Percentiles rank a stretch among this genome's conserved stretches.
Conservation (phyloP, 1,140 invertebrate species). For the Muscidifurax raptorellus region DNA sequence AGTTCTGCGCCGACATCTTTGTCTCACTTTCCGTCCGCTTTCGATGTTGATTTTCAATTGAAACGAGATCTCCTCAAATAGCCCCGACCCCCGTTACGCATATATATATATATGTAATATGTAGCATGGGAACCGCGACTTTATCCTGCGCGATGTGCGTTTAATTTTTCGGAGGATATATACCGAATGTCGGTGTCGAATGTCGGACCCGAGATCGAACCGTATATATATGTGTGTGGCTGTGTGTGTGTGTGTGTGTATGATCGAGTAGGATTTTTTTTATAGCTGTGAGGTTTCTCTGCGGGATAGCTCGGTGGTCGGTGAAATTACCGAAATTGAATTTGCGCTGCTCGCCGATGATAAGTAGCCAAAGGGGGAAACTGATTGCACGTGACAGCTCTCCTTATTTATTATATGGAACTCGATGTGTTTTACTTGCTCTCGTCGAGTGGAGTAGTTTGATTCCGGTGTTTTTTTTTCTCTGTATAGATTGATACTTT, state of each 20-base stretch:
- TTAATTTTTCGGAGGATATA: slow-evolving; percentile 36
- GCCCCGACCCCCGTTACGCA: slow-evolving; percentile 61
- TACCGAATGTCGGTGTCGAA: slow-evolving; percentile 45
- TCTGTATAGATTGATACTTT: not conserved
- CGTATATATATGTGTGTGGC: not conserved
- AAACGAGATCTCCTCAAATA: slow-evolving; percentile 75
- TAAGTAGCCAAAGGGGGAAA: slow-evolving; percentile 9
- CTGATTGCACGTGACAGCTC: not conserved
- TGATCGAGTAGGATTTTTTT: not conserved
- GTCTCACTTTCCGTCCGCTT: slow-evolving; percentile 57
- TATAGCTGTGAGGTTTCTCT: not conserved
- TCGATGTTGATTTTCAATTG: slow-evolving; percentile 73
- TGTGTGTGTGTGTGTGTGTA: not conserved
- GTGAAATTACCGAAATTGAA: slow-evolving; percentile 39
- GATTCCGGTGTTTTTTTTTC: not conserved
- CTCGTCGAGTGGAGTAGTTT: not conserved
- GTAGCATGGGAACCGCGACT: slow-evolving; percentile 67
- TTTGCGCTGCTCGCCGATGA: not conserved
- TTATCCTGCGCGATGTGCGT: slow-evolving; percentile 20
- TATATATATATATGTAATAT: not conserved
- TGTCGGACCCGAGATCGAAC: slow-evolving; percentile 2
- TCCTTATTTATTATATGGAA: not conserved
- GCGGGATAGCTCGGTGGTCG: not conserved
- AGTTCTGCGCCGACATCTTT: slow-evolving; percentile 59
- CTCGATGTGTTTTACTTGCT: not conserved